Evolutionary conservation across 2,113 vertebrate genomes (phyloP), one percentile per base, ranked within the genome.

Genomic region (Mirounga angustirostris): DNA sequence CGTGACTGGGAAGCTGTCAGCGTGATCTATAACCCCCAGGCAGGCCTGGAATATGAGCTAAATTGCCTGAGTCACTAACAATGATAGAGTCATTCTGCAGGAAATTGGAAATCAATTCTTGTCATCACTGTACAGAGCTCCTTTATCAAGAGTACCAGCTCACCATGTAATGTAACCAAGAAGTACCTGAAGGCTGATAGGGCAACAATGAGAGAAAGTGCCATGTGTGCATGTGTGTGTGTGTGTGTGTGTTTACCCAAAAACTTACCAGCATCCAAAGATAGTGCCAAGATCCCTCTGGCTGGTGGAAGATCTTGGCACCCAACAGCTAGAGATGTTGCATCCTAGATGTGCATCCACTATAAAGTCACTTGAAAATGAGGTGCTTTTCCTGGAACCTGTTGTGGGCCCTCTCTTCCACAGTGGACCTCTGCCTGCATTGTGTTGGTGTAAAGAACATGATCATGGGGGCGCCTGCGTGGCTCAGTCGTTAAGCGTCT

Each of bases 31-130:
- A 98, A 98, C 98, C 98, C 98, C 98, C 91, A 97, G 98, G 98
- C 98, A 98, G 97, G 96, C 96, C 98, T 97, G 98, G 99, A 99
- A 99, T 99, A 99, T 98, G 98, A 99, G 99, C 99, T 99, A 99
- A 99, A 99, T 99, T 99, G 99, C 99, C 98, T 98, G 98, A 99
- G 99, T 99, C 99, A 98, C 99, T 99, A 98, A 99, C 99, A 98
- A 99, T 99, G 99, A 99, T 99, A 99, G 99, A 99, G 99, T 99
- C 99, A 99, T 99, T 99, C 99, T 99, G 99, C 98, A 99, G 99
- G 99, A 99, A 99, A 99, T 99, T 99, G 99, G 99, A 99, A 99
- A 99, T 99, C 99, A 99, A 99, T 99, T 99, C 99, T 99, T 99
- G 99, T 99, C 99, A 99, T 99, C 99, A 98, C 99, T 94, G 98